Evolutionary conservation across 2,113 vertebrate species (phyloP).

Genomic region (Elephas maximus): DNA sequence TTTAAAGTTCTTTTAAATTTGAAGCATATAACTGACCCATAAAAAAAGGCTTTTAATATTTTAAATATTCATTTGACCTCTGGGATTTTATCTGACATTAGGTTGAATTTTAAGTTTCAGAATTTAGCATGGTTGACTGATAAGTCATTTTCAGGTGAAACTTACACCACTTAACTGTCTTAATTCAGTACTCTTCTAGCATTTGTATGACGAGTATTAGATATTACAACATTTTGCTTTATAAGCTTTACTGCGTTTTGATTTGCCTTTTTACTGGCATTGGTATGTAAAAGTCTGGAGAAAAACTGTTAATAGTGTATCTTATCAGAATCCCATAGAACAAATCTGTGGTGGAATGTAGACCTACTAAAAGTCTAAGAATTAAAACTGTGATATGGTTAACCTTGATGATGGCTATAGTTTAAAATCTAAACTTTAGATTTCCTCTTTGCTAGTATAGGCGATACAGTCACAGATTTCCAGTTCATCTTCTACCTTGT

Average conservation of each 20-base stretch:
- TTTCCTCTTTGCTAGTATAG: constrained; percentile 13
- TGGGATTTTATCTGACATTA: constrained; percentile 71
- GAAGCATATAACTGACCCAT: constrained; percentile 59
- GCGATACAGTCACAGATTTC: background rate
- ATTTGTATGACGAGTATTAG: constrained; percentile 1
- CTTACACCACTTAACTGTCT: background rate
- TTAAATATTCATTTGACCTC: constrained; percentile 68
- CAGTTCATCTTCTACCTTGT: background rate
- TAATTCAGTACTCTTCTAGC: background rate
- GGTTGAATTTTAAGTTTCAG: constrained; percentile 63
- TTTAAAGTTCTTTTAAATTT: constrained; percentile 76
- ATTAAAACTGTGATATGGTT: background rate
- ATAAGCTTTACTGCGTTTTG: constrained; percentile 14
- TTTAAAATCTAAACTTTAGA: constrained; percentile 26
- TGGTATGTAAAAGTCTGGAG: background rate
- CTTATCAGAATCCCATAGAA: background rate
- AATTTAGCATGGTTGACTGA: constrained; percentile 31
- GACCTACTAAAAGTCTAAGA: background rate
- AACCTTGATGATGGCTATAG: background rate
- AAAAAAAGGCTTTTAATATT: constrained; percentile 60
- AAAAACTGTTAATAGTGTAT: background rate
- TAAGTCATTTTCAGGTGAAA: constrained; percentile 62
- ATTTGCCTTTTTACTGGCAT: background rate
- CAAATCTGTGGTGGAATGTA: constrained; percentile 18
- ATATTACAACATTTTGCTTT: background rate